phyloP scores from a whole-genome alignment of 2,113 vertebrate genomes.

The Athene noctua region DNA sequence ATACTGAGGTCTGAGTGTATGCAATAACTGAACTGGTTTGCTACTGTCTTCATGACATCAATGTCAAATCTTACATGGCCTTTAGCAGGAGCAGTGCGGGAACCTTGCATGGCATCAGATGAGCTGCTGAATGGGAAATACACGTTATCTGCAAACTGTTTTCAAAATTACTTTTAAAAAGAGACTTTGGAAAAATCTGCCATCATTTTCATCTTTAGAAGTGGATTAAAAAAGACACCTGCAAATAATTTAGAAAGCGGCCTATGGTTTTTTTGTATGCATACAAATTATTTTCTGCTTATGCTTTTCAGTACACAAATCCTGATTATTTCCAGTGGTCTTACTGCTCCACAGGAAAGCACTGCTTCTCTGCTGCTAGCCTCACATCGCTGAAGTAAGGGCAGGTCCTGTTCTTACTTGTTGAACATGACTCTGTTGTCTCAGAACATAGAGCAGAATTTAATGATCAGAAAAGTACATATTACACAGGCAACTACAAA shows the following conservation, averaged over 20 bases:
- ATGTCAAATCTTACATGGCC: neutral
- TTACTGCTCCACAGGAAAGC: neutral
- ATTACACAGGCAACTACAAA: neutral
- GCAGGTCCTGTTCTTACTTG: neutral
- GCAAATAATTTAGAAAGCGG: neutral
- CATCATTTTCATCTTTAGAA: neutral
- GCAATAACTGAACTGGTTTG: neutral
- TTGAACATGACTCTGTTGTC: neutral
- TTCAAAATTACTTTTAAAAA: neutral
- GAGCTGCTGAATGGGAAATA: neutral
- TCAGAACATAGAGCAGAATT: neutral
- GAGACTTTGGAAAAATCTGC: neutral
- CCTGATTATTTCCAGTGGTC: neutral
- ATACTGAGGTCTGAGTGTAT: neutral
- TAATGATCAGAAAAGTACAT: neutral
- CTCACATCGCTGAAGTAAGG: neutral
- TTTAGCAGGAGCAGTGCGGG: neutral
- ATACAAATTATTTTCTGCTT: neutral
- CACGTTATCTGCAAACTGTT: neutral
- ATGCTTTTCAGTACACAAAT: neutral
- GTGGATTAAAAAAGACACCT: neutral
- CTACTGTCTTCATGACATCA: neutral
- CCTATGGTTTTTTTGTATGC: neutral
- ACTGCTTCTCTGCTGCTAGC: neutral
- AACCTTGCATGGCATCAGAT: neutral